Evolutionary conservation across 2,113 vertebrate genomes (phyloP).

Genomic region (Corythoichthys haematopterus): DNA sequence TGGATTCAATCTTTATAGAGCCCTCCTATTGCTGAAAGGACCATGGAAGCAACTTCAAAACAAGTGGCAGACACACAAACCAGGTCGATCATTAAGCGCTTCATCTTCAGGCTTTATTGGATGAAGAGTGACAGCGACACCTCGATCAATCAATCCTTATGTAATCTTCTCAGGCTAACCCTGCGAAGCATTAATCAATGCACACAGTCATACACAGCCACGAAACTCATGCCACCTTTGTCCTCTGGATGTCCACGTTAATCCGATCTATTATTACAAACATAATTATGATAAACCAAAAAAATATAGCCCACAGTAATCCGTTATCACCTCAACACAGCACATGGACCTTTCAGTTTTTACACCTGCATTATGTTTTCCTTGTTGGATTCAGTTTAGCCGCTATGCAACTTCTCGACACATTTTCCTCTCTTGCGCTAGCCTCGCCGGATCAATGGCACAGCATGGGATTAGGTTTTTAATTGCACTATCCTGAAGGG

Average conservation of each 20-base stretch:
- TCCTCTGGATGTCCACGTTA: slow-evolving; percentile 3
- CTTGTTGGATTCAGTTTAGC: slow-evolving; percentile 24
- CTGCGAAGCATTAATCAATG: slow-evolving; percentile 30
- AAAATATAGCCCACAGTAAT: neutral
- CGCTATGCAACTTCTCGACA: slow-evolving; percentile 17
- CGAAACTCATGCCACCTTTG: neutral
- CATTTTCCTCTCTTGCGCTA: slow-evolving; percentile 18
- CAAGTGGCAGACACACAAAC: slow-evolving; percentile 28
- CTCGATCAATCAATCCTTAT: slow-evolving; percentile 42
- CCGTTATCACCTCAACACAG: neutral
- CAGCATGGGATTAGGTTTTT: slow-evolving; percentile 54
- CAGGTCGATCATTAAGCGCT: slow-evolving; percentile 27
- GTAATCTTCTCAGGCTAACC: slow-evolving; percentile 48
- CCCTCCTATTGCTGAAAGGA: slow-evolving; percentile 2
- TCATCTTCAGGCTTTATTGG: slow-evolving; percentile 41
- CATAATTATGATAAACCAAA: neutral
- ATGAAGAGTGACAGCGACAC: slow-evolving; percentile 43
- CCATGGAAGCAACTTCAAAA: slow-evolving; percentile 7
- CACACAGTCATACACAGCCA: neutral
- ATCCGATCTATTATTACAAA: slow-evolving; percentile 7
- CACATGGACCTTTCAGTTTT: slow-evolving; percentile 11
- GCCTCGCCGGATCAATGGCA: slow-evolving; percentile 62
- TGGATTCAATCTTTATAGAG: slow-evolving; percentile 8
- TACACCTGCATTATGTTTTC: slow-evolving; percentile 17
- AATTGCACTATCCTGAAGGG: slow-evolving; percentile 64